phyloP scores from a whole-genome alignment of 2,113 vertebrate species.

The Delphinapterus leucas region DNA sequence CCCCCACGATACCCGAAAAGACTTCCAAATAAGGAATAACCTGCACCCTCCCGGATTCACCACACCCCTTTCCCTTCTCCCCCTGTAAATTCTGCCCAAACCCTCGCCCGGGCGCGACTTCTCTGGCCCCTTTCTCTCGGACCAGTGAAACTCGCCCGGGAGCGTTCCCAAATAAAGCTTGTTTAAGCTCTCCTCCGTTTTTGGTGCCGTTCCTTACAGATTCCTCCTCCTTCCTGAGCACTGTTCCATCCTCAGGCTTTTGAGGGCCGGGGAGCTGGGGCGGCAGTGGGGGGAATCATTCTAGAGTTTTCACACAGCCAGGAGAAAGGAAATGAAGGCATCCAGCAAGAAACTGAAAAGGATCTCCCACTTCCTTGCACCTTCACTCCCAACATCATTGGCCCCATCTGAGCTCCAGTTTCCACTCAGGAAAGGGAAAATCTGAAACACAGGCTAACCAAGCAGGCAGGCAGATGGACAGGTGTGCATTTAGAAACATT shows the following conservation, averaged over 20 bases:
- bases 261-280: not conserved
- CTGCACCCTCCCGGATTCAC: too few relatives aligned
- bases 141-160: too few relatives aligned
- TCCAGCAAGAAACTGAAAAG: not conserved
- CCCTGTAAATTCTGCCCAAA: too few relatives aligned
- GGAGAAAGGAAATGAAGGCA: conserved; percentile 17
- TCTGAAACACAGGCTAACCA: not conserved
- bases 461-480: not conserved
- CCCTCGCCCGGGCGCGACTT: too few relatives aligned
- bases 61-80: too few relatives aligned
- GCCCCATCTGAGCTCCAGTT: not conserved
- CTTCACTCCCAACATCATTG: not conserved
- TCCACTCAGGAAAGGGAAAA: not conserved
- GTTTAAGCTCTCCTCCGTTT: too few relatives aligned
- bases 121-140: too few relatives aligned
- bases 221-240: not conserved
- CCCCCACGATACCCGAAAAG: too few relatives aligned
- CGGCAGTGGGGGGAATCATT: not conserved
- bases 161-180: too few relatives aligned
- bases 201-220: not conserved
- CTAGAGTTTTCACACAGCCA: not conserved
- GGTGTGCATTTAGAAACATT: not conserved
- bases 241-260: not conserved
- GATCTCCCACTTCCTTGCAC: not conserved
- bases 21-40: too few relatives aligned